Evolutionary conservation across 1,140 invertebrate species (phyloP), one percentile per base, ranked within the genome.

Genomic region (Magallana ariakensis): DNA sequence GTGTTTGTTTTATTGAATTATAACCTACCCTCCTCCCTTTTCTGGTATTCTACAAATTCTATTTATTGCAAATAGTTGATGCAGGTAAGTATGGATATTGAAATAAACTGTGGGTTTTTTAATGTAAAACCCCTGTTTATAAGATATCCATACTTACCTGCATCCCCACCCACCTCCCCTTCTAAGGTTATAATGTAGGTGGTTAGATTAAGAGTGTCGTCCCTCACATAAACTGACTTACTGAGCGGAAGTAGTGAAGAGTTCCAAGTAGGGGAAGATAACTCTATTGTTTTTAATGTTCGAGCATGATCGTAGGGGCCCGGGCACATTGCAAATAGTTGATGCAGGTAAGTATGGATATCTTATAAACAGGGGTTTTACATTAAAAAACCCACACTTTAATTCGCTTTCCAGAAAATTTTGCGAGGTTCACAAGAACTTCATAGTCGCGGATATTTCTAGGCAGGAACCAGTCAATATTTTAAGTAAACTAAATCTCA

Each of bases 201-300:
- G 57, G 57, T 4, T 58, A 58, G 8, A 13, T 58, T 58, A 58
- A 7, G 57, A n/a, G 57, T 16, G 57, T 58, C 16, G 57, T 58
- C 57, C 57, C 57, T 58, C 57, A 58, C 57, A 58, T 58, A 58
- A 58, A 58, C 57, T 58, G 57, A 58, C n/a, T n/a, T n/a, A n/a
- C n/a, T n/a, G n/a, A n/a, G 8, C 57, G 57, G 16, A 58, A 58
- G 57, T 58, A n/a, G n/a, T 66, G 62, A 19, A 66, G 62, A 66
- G 62, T 66, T 66, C n/a, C 62, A 66, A 19, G 62, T 66, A 19
- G 62, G n/a, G 62, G 62, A 7, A 66, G n/a, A 66, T 66, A 66
- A 66, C 62, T 66, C 62, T 22, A 66, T 3, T 66, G 62, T 66
- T 66, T 66, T 66, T 66, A 66, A 66, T 66, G 62, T 66, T 66